Evolutionary conservation across 2,113 vertebrate species (phyloP), one percentile per base, ranked within the genome.

Genomic region (Thinocorus orbignyianus): DNA sequence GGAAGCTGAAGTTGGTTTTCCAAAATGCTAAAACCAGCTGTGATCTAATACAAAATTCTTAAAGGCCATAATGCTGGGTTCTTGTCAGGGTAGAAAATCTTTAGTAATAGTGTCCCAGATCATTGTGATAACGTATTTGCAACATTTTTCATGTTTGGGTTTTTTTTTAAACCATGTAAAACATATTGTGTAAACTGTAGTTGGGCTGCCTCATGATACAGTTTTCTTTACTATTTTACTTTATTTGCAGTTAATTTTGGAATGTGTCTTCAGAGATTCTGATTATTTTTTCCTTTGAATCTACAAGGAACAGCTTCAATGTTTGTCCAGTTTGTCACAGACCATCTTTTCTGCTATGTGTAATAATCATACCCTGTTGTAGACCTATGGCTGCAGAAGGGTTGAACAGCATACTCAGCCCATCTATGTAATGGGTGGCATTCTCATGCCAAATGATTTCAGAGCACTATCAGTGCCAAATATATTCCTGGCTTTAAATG

Each of bases 1-100:
- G 90, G 79, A 96, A 94, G 92, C 87, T 92, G 92, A 93, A 92
- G 86, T 91, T 93, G 57, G 62, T 88, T 97, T 93, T 94, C 87
- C 90, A 79, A 89, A 97, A 96, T 86, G 91, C 90, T 92, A 97
- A 49, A 88, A 85, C 54, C 81, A 87, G 70, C 74, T 84, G 91
- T 39, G 73, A 71, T 81, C 39, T 61, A 44, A 44, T 41, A 68
- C 15, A 33, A 78, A 52, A 76, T 72, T 86, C 52, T 80, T 87
- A 77, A 85, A 68, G 41, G 26, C 48, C 3, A 1, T 62, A 69
- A 61, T 24, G 20, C 28, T 70, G 66, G 61, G 37, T 3, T 87
- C 17, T 64, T 73, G 19, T 87, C 23, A 57, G 81, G 39, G 77
- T 69, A 74, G 41, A 79, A 68, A 73, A 60, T 54, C 52, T 76